Conservation (phyloP, 1,140 invertebrate genomes). For the Panagrolaimus sp. region DNA sequence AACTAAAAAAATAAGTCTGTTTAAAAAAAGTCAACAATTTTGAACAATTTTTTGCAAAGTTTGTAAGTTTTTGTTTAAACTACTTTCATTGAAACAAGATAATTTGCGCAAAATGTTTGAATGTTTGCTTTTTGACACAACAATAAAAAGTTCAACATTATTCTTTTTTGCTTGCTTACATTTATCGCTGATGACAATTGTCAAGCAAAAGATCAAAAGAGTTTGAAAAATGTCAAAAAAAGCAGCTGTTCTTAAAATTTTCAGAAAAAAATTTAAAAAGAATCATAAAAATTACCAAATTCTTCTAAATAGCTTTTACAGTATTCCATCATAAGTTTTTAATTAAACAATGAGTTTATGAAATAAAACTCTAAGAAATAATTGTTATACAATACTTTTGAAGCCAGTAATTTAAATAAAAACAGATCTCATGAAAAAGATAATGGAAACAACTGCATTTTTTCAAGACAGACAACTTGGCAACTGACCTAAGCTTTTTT, state of each 20-base stretch:
- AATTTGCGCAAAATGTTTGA: background rate
- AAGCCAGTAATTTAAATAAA: too few relatives aligned
- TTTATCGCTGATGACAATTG: background rate
- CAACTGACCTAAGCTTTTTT: background rate
- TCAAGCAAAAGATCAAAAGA: too few relatives aligned
- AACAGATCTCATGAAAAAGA: too few relatives aligned
- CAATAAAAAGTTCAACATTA: background rate
- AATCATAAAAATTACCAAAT: too few relatives aligned
- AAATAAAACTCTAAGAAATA: too few relatives aligned
- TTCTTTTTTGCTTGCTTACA: background rate
- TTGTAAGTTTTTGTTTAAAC: background rate
- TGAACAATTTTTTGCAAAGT: background rate
- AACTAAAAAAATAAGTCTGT: slow-evolving; percentile 25
- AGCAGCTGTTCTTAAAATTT: background rate
- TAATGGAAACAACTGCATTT: too few relatives aligned
- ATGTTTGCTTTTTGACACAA: slow-evolving; percentile 3
- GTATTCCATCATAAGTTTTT: too few relatives aligned
- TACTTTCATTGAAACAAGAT: background rate
- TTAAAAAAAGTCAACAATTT: slow-evolving; percentile 16
- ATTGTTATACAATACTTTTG: too few relatives aligned
- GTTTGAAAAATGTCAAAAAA: slow-evolving; percentile 1
- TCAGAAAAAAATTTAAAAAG: too few relatives aligned
- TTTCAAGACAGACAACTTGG: background rate
- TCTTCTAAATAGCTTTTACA: too few relatives aligned
- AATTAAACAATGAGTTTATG: too few relatives aligned